phyloP scores from a whole-genome alignment of 2,113 vertebrate genomes.

The Lipophrys pholis region DNA sequence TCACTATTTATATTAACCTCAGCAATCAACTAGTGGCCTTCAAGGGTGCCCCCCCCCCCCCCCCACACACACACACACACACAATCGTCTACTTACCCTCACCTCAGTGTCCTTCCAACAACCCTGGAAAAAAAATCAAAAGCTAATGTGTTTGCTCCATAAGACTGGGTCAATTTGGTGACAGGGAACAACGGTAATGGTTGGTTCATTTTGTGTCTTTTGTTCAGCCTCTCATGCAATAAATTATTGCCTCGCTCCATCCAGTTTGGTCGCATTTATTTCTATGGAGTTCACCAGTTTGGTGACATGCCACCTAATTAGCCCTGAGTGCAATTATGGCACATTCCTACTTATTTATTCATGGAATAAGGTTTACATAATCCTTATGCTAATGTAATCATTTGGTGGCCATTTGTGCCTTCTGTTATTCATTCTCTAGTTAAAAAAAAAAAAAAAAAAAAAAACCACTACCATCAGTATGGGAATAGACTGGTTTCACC shows the following conservation, averaged over 20 bases:
- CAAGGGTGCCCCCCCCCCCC: no score
- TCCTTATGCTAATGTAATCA: conserved; percentile 63
- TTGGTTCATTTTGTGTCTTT: conserved; percentile 13
- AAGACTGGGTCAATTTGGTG: conserved; percentile 31
- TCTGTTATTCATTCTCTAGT: conserved; percentile 38
- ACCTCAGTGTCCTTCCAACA: conserved; percentile 5
- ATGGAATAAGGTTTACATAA: conserved; percentile 59
- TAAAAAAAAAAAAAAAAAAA: background rate
- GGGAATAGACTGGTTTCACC: conserved; percentile 44
- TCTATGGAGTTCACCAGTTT: conserved; percentile 38
- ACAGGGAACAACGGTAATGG: conserved; percentile 32
- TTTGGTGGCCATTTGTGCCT: conserved; percentile 58
- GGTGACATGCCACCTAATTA: conserved; percentile 58
- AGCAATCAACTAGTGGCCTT: conserved; percentile 4
- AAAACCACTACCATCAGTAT: conserved; percentile 16
- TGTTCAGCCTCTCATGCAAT: conserved; percentile 19
- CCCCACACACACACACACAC: no score
- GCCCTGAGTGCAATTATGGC: conserved; percentile 40
- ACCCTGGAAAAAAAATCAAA: conserved; percentile 26
- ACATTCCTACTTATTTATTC: conserved; percentile 61
- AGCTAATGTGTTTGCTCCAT: conserved; percentile 28
- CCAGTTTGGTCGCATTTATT: conserved; percentile 24
- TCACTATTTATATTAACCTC: conserved; percentile 19
- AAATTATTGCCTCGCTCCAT: conserved; percentile 32
- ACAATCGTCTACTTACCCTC: background rate